Evolutionary conservation across 1,140 invertebrate species (phyloP).

Genomic region (Papilio dardanus): DNA sequence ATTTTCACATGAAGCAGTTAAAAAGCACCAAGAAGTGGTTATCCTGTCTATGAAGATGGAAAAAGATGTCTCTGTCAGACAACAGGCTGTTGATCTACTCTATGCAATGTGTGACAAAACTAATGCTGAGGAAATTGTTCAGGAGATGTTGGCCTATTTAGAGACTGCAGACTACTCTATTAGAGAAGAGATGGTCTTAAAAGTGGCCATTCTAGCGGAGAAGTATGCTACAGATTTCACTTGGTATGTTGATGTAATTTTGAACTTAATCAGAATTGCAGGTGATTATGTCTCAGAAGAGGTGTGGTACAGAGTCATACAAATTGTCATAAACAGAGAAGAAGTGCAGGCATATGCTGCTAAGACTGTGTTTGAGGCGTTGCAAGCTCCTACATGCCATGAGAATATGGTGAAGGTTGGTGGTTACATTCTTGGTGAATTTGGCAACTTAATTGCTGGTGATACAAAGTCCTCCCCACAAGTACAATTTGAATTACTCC

Average conservation of each 20-base stretch:
- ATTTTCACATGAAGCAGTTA: conserved; percentile 99
- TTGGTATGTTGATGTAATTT: conserved; percentile 99
- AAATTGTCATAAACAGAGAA: conserved; percentile 99
- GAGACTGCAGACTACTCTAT: conserved; percentile 99
- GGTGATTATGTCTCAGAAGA: conserved; percentile 99
- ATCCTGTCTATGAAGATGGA: conserved; percentile 99
- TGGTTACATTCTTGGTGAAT: conserved; percentile 99
- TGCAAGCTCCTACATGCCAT: conserved; percentile 99
- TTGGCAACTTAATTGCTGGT: conserved; percentile 99
- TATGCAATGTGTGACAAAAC: conserved; percentile 99
- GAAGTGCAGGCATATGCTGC: conserved; percentile 99
- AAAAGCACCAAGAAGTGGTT: conserved; percentile 99
- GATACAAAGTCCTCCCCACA: conserved; percentile 97
- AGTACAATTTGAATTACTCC: conserved; percentile 97
- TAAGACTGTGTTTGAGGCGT: conserved; percentile 99
- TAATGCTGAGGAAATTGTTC: conserved; percentile 99
- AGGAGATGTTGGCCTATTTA: conserved; percentile 99
- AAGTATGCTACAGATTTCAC: conserved; percentile 99
- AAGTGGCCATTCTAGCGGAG: conserved; percentile 99
- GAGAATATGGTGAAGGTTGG: conserved; percentile 99
- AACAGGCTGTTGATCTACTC: conserved; percentile 98
- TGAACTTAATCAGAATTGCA: conserved; percentile 99
- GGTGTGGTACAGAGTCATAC: conserved; percentile 99
- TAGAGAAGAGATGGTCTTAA: conserved; percentile 99
- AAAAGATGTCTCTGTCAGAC: conserved; percentile 98